Base-by-base conservation (phyloP, 2,888 invertebrate species). In the Eremobia ochroleuca region DNA sequence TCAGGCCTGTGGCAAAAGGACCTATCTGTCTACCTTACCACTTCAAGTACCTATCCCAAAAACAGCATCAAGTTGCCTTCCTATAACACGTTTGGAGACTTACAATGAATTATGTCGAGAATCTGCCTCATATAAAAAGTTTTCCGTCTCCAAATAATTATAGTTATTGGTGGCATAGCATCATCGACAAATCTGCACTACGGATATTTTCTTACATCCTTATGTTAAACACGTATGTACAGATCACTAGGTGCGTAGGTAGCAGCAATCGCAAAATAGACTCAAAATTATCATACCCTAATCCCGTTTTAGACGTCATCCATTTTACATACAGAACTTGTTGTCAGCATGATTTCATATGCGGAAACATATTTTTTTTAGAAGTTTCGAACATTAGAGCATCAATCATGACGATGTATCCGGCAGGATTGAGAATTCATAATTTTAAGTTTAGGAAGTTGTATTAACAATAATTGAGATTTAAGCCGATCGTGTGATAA, bases 371-470 rank as follows among this genome's bases (percentile, higher is more conserved):
- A 85, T 87, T 86, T 89, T 88, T 88, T 91, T 91, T 90, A 28
- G 59, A 89, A 92, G 88, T 89, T 74, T 67, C 64, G 37, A 79
- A 40, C 84, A 73, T 89, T 90, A 88, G 87, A 89, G 91, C 92
- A 94, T 95, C 95, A 94, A 95, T 95, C 95, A 95, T 86, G 89
- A 87, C 81, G 89, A 59, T 69, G 91, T 93, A 95, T 96, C 96
- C 96, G 96, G 95, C 95, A 96, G 92, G 92, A 94, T 92, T 91
- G 91, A 88, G 90, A 90, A 90, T 92, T 91, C 91, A 92, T 92
- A 90, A 90, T 90, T 91, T 90, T 90, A 89, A 92, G 91, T 94
- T 96, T 96, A 96, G 96, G 96, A 96, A 96, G 96, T 96, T 91
- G 91, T 93, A 89, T 88, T 84, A 90, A 93, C 93, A 93, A 91